Evolutionary conservation across 2,888 invertebrate genomes (phyloP), one percentile per base, ranked within the genome.

Genomic region (Orchestes rusci): DNA sequence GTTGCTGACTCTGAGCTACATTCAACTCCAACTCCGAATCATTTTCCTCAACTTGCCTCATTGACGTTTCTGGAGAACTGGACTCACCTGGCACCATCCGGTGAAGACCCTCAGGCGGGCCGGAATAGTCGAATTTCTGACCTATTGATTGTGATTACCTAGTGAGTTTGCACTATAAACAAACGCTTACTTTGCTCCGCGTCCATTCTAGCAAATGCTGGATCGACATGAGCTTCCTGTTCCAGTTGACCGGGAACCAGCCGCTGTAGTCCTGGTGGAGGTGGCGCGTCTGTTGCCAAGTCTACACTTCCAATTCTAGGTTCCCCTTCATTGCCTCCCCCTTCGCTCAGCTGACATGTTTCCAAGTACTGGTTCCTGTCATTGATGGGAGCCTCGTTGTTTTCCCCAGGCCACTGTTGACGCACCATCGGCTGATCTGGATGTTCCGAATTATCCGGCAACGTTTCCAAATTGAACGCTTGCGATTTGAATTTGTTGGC

Each of bases 321-420:
- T 23, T 23, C 10, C 2, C 13, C 12, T 38, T 30, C 30, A 30
- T 30, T 30, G 13, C 30, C 30, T 30, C 13, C 30, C 10, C 23
- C 23, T 23, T 23, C 23, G 23, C n/a, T n/a, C 34, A 84, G 66
- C 58, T 84, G 83, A 13, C 84, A 84, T 2, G 84, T 85, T 67
- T 84, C 84, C 45, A 85, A 67, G 63, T 85, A 85, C 63, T 84
- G 81, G 62, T 84, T 83, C 45, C 84, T 72, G 56, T 85, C 84
- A 61, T 77, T 79, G 48, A 76, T 78, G 0, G 81, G 80, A 8
- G 76, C 75, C 64, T 81, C 82, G 56, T 74, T 65, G 58, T 77
- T 77, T 46, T 77, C 77, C 1, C 73, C 72, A 5, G 39, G 39
- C 43, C 62, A 58, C 16, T 45, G 48, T 29, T 42, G 45, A n/a